These are phyloP conservation scores for Epinephelus moara DNA, from an alignment of 2,113 vertebrate genomes.

Conservation along the genomic window DNA sequence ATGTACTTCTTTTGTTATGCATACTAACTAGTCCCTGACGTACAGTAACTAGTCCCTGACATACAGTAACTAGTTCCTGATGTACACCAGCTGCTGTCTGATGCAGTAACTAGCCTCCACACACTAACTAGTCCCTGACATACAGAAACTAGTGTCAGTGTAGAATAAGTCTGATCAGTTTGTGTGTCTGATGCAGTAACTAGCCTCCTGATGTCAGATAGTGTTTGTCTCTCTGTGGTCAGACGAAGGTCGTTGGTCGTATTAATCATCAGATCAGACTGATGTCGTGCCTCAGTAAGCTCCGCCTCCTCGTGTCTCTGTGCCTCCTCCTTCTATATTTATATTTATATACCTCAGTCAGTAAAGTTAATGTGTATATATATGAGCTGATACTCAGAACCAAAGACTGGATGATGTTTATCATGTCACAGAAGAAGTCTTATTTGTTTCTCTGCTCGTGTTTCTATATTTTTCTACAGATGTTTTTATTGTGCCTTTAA, in stretches of 20 bases:
- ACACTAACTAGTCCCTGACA: no score
- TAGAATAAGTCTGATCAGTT: neutral
- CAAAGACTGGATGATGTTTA: slow-evolving; percentile 42
- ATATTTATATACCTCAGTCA: slow-evolving; percentile 48
- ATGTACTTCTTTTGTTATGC: no score
- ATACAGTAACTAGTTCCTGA: no score
- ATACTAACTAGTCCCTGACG: no score
- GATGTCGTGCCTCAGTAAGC: no score
- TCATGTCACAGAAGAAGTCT: slow-evolving; percentile 23
- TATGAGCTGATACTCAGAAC: slow-evolving; percentile 7
- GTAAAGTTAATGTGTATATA: slow-evolving; percentile 8
- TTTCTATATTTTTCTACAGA: slow-evolving; percentile 82
- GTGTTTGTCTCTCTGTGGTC: neutral
- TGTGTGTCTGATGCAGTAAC: neutral
- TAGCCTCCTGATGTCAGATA: no score
- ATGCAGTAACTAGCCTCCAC: no score
- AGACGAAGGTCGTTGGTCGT: neutral
- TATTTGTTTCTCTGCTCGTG: slow-evolving; percentile 41
- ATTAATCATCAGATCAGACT: neutral
- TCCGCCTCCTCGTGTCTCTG: neutral
- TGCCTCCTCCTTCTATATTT: neutral
- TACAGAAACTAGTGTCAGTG: no score
- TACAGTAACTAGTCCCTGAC: no score
- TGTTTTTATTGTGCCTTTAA: slow-evolving; percentile 60
- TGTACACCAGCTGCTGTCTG: neutral